Base-by-base conservation (phyloP, 2,113 vertebrate genomes). In the Muscicapa adusta region DNA sequence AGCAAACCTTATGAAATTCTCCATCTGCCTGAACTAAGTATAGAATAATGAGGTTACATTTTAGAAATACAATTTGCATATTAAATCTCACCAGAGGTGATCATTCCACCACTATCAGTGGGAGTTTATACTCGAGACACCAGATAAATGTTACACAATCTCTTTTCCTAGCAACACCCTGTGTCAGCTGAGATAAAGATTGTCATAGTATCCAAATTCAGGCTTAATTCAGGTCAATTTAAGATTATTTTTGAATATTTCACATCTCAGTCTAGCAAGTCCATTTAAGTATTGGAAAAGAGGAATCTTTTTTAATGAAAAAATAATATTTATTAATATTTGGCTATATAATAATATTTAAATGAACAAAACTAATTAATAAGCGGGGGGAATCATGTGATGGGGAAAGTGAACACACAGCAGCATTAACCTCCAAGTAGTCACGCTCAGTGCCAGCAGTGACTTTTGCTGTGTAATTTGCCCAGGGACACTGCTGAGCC, bases 251-350 rank as follows among this genome's bases (percentile, higher is more conserved):
- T 26, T 87, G 11, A 85, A 34, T 89, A 76, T 89, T 73, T 79
- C 22, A 62, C 36, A 74, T 50, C 50, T 72, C 54, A 54, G 56
- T 73, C 26, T 57, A 38, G 26, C 12, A 62, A 36, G 73, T 94
- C 26, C 34, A 66, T 17, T 66, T 79, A 62, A 75, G 9, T 43
- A 29, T 62, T 60, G 28, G 67, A 88, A 91, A 79, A 87, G 12
- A 54, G 8, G 12, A 9, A 79, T 53, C 3, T 75, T 42, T 91
- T 82, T 86, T 19, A 65, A 93, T 62, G 58, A 89, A 74, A 9
- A 88, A 85, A 70, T 68, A 74, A 67, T 84, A 84, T 80, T 92
- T 91, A 91, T 87, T 71, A n/a, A 53, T 89, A 78, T 84, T 89
- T 16, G 2, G 5, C 29, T 82, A 11, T 57, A 87, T 65, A 13